A percentile compares a stretch with the other conserved stretches of the same genome.
phyloP scores from a whole-genome alignment of 2,888 invertebrate genomes.

The Leptogaster cylindrica region DNA sequence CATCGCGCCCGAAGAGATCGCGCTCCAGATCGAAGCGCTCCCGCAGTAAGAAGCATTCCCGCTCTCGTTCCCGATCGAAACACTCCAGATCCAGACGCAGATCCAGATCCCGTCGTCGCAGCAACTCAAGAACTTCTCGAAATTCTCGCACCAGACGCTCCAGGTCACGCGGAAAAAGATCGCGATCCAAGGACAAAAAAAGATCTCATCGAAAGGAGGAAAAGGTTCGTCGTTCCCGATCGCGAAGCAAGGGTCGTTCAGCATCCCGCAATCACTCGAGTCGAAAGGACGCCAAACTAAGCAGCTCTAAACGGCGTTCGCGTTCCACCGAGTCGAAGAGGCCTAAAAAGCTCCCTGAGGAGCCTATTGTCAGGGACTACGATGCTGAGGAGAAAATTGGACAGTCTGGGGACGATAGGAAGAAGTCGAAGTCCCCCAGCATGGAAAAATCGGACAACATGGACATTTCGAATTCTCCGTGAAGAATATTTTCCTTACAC shows the following conservation, averaged over 20 bases:
- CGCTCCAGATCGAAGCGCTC: constrained; percentile 62
- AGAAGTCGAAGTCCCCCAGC: constrained; percentile 60
- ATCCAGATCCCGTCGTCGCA: constrained; percentile 54
- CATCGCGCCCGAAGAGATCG: constrained; percentile 56
- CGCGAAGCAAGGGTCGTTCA: constrained; percentile 60
- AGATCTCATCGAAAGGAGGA: constrained; percentile 65
- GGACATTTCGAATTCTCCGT: constrained; percentile 82
- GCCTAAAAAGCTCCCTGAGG: constrained; percentile 51
- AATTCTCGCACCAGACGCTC: constrained; percentile 54
- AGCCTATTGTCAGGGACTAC: constrained; percentile 57
- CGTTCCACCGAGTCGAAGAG: constrained; percentile 60
- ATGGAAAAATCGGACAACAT: constrained; percentile 72
- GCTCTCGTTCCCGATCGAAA: constrained; percentile 58
- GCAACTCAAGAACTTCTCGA: constrained; percentile 56
- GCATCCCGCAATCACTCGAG: constrained; percentile 57
- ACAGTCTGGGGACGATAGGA: constrained; percentile 64
- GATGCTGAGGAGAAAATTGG: constrained; percentile 56
- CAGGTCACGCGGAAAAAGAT: constrained; percentile 57
- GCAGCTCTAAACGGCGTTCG: constrained; percentile 55
- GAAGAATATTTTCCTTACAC: constrained; percentile 50
- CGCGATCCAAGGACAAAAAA: constrained; percentile 67
- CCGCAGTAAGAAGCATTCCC: constrained; percentile 61
- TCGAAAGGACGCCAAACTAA: constrained; percentile 58
- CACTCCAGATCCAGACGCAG: constrained; percentile 54
- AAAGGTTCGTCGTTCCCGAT: constrained; percentile 62